phyloP scores from a whole-genome alignment of 30 jellyfish, hydroid and myxozoan genomes.

The Turritopsis dohrnii region DNA sequence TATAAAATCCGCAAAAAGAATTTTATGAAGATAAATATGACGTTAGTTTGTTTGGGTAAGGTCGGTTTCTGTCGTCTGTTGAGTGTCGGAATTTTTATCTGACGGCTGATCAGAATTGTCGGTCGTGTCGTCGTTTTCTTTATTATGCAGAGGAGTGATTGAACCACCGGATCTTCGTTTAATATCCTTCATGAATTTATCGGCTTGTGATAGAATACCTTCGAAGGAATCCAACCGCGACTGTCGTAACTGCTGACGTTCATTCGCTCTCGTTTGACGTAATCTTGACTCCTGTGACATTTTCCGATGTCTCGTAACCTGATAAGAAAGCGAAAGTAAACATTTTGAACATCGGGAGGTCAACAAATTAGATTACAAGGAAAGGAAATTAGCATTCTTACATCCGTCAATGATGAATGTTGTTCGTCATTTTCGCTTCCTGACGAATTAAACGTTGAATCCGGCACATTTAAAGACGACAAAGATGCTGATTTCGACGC shows the following conservation, averaged over 20 bases:
- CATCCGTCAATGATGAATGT: neutral
- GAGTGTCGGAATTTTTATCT: neutral
- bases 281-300: constrained; percentile 5
- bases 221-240: constrained; percentile 66
- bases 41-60: neutral
- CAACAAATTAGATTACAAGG: neutral
- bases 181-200: constrained; percentile 26
- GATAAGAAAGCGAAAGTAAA: neutral
- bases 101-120: neutral
- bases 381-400: neutral
- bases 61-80: neutral
- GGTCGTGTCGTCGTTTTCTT: neutral
- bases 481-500: constrained; percentile 12
- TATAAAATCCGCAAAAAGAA: neutral
- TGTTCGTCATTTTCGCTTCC: neutral
- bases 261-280: constrained; percentile 56
- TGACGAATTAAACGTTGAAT: neutral
- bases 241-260: constrained; percentile 56
- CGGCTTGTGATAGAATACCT: constrained; percentile 46
- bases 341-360: neutral
- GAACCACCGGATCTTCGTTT: constrained; percentile 3
- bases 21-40: neutral
- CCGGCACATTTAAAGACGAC: constrained; percentile 20
- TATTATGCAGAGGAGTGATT: neutral
- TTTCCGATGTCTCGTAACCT: neutral